phyloP scores from a whole-genome alignment of 2,113 vertebrate genomes.

The Catharus minimus region DNA sequence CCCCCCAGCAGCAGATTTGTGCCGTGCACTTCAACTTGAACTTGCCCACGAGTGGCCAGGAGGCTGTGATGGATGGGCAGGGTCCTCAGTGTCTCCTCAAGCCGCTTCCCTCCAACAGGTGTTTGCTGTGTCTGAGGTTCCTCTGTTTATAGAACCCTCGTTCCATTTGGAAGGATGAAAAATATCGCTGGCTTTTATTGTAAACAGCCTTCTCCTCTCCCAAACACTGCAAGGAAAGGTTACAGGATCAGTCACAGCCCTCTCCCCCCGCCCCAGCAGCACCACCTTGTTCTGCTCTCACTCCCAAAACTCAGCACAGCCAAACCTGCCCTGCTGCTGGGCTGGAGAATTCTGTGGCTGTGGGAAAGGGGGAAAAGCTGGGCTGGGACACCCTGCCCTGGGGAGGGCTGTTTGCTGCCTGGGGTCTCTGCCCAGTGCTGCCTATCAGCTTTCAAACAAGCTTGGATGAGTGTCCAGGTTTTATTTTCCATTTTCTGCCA shows the following conservation, averaged over 20 bases:
- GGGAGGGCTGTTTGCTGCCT: background rate
- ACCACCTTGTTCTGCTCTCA: conserved; percentile 36
- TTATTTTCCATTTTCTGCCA: conserved; percentile 63
- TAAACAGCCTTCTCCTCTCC: conserved; percentile 80
- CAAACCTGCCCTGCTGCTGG: background rate
- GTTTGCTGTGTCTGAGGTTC: conserved; percentile 86
- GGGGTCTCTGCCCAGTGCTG: conserved; percentile 39
- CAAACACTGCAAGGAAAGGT: conserved; percentile 81
- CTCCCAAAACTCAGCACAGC: background rate
- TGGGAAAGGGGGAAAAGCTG: accelerated
- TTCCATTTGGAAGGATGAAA: conserved; percentile 87
- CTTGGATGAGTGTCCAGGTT: conserved; percentile 65
- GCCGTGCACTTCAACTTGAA: background rate
- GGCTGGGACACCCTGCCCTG: background rate
- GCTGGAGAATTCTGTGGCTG: background rate
- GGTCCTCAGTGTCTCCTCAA: conserved; percentile 6
- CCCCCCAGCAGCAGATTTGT: background rate
- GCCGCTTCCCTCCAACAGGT: conserved; percentile 78
- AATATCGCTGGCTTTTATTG: conserved; percentile 75
- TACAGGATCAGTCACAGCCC: conserved; percentile 76
- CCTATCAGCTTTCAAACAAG: conserved; percentile 56
- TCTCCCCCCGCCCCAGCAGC: background rate
- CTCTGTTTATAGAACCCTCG: conserved; percentile 86
- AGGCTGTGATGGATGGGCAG: conserved; percentile 10
- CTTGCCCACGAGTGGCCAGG: conserved; percentile 36